Percentiles rank a stretch among this genome's conserved stretches.
phyloP scores from a whole-genome alignment of 1,140 invertebrate genomes.

The Plutomurus gul region DNA sequence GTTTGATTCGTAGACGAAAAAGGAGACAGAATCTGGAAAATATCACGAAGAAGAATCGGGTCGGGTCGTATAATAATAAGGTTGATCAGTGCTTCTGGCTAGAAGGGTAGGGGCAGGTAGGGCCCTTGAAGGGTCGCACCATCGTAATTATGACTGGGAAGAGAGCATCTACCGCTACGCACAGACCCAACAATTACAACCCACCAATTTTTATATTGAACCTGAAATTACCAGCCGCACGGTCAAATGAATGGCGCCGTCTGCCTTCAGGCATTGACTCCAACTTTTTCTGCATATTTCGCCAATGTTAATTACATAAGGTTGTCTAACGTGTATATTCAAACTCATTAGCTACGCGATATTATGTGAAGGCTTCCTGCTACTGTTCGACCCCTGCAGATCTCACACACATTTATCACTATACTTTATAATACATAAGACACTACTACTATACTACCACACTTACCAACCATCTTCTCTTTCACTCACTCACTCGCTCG shows the following conservation, averaged over 20 bases:
- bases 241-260: constrained; percentile 55
- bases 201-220: constrained; percentile 55
- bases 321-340: constrained; percentile 50
- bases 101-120: constrained; percentile 34
- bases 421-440: background rate
- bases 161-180: constrained; percentile 36
- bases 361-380: constrained; percentile 52
- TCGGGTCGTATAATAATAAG: constrained; percentile 45
- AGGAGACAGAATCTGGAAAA: background rate
- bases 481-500: no score
- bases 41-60: constrained; percentile 31
- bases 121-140: constrained; percentile 24
- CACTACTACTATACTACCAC: background rate
- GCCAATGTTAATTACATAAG: constrained; percentile 53
- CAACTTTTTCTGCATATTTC: constrained; percentile 51
- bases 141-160: constrained; percentile 32
- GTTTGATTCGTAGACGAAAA: background rate
- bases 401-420: constrained; percentile 40
- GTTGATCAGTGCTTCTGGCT: constrained; percentile 50
- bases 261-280: constrained; percentile 49
- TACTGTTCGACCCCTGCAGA: constrained; percentile 46
- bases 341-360: constrained; percentile 51
- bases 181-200: constrained; percentile 54
- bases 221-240: constrained; percentile 54
- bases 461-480: no score